phyloP scores from a whole-genome alignment of 2,797 vertebrate genomes.

The Lutjanus campechanus region DNA sequence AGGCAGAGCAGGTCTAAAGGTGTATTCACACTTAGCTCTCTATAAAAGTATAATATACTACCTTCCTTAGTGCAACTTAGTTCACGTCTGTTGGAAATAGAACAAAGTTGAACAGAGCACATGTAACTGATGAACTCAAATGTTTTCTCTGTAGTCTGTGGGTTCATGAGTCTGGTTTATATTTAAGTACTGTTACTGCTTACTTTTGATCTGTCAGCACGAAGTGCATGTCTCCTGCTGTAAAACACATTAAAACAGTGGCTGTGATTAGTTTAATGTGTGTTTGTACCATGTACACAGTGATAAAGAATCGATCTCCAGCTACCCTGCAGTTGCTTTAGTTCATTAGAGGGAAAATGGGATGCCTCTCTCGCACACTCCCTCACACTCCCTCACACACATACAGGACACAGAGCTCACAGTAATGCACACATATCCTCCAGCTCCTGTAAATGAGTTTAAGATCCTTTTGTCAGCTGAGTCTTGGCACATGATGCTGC shows the following conservation, averaged over 20 bases:
- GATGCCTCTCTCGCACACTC: slow-evolving; percentile 13
- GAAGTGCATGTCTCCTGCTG: slow-evolving; percentile 36
- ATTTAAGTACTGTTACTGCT: slow-evolving; percentile 35
- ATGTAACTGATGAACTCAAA: slow-evolving; percentile 50
- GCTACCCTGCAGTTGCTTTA: slow-evolving; percentile 30
- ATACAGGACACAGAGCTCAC: slow-evolving; percentile 22
- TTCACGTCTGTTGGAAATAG: slow-evolving; percentile 36
- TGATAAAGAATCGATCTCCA: slow-evolving; percentile 44
- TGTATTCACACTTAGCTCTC: no score
- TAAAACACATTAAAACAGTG: slow-evolving; percentile 54
- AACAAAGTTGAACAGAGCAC: slow-evolving; percentile 41
- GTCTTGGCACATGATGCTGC: slow-evolving; percentile 55
- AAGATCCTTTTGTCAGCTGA: slow-evolving; percentile 60
- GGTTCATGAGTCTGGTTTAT: slow-evolving; percentile 59
- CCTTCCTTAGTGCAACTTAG: background rate
- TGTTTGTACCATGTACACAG: slow-evolving; percentile 62
- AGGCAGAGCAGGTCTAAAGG: no score
- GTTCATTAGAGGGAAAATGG: slow-evolving; percentile 45
- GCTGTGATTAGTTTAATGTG: slow-evolving; percentile 48
- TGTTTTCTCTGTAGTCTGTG: slow-evolving; percentile 59
- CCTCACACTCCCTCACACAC: slow-evolving; percentile 7
- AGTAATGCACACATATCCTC: slow-evolving; percentile 36
- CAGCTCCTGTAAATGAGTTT: slow-evolving; percentile 35
- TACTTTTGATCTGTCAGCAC: slow-evolving; percentile 45
- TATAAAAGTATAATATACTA: background rate